phyloP scores from a whole-genome alignment of 2,888 invertebrate genomes.

The Phytoseiulus persimilis region DNA sequence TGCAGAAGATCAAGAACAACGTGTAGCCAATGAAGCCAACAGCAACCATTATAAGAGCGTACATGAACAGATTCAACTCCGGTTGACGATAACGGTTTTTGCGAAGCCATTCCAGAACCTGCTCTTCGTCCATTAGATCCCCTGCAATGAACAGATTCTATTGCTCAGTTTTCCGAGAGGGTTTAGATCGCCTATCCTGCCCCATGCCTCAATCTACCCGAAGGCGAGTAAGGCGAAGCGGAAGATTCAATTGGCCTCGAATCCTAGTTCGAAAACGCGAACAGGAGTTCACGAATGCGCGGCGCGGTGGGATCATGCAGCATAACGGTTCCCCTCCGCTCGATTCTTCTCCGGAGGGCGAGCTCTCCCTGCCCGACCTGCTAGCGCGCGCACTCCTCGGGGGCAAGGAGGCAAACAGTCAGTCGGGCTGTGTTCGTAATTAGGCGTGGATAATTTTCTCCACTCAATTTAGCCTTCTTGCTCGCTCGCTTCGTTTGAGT shows the following conservation, averaged over 20 bases:
- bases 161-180: no score
- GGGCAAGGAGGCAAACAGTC: not conserved
- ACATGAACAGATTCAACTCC: slow-evolving; percentile 87
- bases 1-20: slow-evolving; percentile 78
- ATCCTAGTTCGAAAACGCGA: no score
- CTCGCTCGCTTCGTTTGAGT: not conserved
- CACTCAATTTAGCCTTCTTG: not conserved
- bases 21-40: slow-evolving; percentile 80
- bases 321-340: not conserved
- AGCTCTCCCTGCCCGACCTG: not conserved
- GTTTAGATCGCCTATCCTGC: no score
- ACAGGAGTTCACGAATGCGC: not conserved
- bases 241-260: no score
- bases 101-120: slow-evolving; percentile 81
- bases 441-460: slow-evolving; percentile 5
- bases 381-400: not conserved
- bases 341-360: not conserved
- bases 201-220: no score
- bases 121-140: slow-evolving; percentile 70
- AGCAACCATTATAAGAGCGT: slow-evolving; percentile 74
- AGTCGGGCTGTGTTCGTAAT: not conserved
- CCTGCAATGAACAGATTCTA: slow-evolving; percentile 54
- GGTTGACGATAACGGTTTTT: slow-evolving; percentile 87
- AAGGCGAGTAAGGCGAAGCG: not conserved
- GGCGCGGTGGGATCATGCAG: not conserved